phyloP scores from a whole-genome alignment of 2,113 vertebrate species.

The Pomatostomus ruficeps region DNA sequence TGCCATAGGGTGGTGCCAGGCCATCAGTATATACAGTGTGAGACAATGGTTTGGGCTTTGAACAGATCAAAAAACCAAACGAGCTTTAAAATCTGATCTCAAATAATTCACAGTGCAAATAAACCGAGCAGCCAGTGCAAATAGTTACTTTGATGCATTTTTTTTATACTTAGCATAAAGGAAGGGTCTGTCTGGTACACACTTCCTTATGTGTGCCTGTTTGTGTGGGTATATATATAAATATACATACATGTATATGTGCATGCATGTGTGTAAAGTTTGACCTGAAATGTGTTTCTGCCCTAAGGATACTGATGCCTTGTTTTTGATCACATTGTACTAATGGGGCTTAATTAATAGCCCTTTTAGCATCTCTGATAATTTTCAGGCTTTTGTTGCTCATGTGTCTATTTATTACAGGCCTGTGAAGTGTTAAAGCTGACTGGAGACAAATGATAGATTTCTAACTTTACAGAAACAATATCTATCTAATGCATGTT shows the following conservation, averaged over 20 bases:
- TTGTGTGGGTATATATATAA: rapidly evolving
- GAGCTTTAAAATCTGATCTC: slow-evolving; percentile 29
- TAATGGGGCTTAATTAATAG: slow-evolving; percentile 52
- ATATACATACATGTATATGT: rapidly evolving
- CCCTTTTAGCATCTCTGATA: neutral
- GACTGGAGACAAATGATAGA: neutral
- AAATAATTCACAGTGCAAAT: slow-evolving; percentile 63
- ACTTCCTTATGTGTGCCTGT: neutral
- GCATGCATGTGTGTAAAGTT: neutral
- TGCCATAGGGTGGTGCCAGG: slow-evolving; percentile 76
- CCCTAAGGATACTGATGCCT: slow-evolving; percentile 42
- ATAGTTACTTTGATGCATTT: slow-evolving; percentile 5
- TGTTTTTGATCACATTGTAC: slow-evolving; percentile 30
- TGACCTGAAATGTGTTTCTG: slow-evolving; percentile 53
- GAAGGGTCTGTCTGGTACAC: slow-evolving; percentile 10
- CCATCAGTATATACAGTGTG: slow-evolving; percentile 37
- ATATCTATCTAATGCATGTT: neutral
- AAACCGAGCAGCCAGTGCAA: slow-evolving; percentile 39
- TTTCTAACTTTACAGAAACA: slow-evolving; percentile 27
- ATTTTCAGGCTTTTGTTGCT: slow-evolving; percentile 1
- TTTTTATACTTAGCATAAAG: slow-evolving; percentile 6
- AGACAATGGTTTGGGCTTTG: slow-evolving; percentile 39
- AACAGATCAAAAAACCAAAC: neutral
- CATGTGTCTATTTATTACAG: neutral
- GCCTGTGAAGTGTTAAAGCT: neutral